These are phyloP conservation scores for Phaenicophaeus curvirostris DNA, from an alignment of 2,797 vertebrate species.

Conservation along the genomic window DNA sequence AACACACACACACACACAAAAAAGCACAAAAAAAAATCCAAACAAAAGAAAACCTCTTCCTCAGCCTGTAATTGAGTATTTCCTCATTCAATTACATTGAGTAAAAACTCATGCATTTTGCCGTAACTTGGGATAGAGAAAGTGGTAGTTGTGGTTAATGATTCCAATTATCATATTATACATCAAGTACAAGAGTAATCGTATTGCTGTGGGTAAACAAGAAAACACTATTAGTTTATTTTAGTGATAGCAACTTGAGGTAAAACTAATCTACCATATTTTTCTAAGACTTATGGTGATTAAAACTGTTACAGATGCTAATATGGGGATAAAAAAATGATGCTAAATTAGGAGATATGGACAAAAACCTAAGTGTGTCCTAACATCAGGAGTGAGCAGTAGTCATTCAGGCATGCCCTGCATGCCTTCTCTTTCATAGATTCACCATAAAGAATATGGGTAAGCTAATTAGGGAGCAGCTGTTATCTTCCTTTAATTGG, in stretches of 20 bases:
- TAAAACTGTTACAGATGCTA: neutral
- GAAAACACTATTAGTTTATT: neutral
- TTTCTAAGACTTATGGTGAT: neutral
- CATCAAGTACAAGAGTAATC: neutral
- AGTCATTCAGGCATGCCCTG: neutral
- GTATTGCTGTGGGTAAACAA: neutral
- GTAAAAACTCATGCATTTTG: neutral
- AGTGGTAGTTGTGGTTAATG: neutral
- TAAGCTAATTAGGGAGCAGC: neutral
- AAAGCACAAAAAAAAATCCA: neutral
- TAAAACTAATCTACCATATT: neutral
- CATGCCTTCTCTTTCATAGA: neutral
- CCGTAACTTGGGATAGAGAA: neutral
- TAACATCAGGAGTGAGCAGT: neutral
- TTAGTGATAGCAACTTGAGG: neutral
- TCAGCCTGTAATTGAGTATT: neutral
- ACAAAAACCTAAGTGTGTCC: neutral
- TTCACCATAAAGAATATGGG: neutral
- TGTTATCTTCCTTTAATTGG: neutral
- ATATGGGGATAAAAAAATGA: neutral
- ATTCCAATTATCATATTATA: neutral
- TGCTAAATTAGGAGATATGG: neutral
- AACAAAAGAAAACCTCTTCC: neutral
- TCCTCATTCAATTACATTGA: neutral
- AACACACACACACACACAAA: neutral